phyloP scores from a whole-genome alignment of 2,113 vertebrate species.

The Phrynocephalus versicolor region DNA sequence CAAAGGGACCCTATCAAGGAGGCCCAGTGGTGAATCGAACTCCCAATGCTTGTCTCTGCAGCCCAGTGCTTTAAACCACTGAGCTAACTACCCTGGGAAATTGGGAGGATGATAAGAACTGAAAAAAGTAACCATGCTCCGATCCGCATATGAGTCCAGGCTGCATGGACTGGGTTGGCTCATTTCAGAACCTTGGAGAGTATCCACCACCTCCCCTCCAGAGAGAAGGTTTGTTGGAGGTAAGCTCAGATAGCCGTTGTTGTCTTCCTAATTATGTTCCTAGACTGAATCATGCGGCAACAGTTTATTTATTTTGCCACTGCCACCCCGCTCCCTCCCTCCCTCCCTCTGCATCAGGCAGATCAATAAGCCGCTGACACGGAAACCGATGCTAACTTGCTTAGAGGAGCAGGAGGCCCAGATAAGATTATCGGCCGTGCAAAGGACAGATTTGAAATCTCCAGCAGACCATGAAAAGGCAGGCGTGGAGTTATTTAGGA shows the following conservation, averaged over 20 bases:
- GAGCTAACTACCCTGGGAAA: too few relatives aligned
- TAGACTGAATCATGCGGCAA: constrained; percentile 26
- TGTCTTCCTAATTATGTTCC: constrained; percentile 18
- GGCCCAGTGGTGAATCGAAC: too few relatives aligned
- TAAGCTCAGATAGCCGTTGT: not conserved
- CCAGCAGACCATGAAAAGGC: constrained; percentile 1
- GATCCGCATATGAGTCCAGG: not conserved
- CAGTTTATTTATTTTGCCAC: constrained; percentile 21
- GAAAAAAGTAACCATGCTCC: not conserved
- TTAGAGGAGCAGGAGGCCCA: constrained; percentile 14
- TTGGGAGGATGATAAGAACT: too few relatives aligned
- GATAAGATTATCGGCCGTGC: constrained; percentile 19
- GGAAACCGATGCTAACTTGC: constrained; percentile 25
- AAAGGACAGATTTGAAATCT: constrained; percentile 18
- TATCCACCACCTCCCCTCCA: not conserved
- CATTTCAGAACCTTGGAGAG: not conserved
- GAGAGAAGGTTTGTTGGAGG: not conserved
- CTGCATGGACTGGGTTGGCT: not conserved
- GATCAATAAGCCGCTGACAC: constrained; percentile 52
- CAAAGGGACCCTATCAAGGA: too few relatives aligned
- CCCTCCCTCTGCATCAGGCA: constrained; percentile 27
- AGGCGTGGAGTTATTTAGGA: not conserved
- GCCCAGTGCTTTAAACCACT: too few relatives aligned
- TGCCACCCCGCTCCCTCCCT: too few relatives aligned
- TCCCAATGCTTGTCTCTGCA: too few relatives aligned